Percentiles rank a stretch among this genome's conserved stretches.
Evolutionary conservation across 2,113 vertebrate genomes (phyloP).

Genomic region (Bubalus kerabau): DNA sequence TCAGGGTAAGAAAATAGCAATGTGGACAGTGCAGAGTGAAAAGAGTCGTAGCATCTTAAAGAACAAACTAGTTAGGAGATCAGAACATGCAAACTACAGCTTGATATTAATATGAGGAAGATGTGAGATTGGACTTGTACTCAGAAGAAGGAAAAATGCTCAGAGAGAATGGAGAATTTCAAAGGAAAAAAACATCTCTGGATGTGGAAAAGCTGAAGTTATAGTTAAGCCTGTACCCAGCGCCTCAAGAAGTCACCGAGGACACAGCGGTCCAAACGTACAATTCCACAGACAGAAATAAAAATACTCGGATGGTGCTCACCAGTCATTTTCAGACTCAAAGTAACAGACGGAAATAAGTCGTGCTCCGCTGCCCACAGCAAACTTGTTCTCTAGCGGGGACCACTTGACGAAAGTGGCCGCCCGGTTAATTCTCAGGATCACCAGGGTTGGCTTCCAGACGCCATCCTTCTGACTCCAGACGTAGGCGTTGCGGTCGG

Average conservation of each 20-base stretch:
- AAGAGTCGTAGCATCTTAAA: neutral
- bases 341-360: constrained; percentile 99
- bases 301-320: constrained; percentile 52
- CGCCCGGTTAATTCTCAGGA: constrained; percentile 96
- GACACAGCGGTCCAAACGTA: neutral
- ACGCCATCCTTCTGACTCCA: constrained; percentile 98
- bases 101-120: neutral
- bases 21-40: neutral
- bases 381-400: constrained; percentile 98
- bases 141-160: neutral
- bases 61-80: neutral
- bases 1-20: neutral
- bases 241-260: neutral
- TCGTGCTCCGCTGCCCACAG: constrained; percentile 96
- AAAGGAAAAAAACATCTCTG: neutral
- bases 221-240: neutral
- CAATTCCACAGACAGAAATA: neutral
- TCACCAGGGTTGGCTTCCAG: constrained; percentile 98
- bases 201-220: neutral
- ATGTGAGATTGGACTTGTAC: neutral
- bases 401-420: constrained; percentile 99
- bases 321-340: constrained; percentile 99
- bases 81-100: neutral
- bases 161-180: neutral
- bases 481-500: constrained; percentile 97